These are phyloP conservation scores for Mizuhopecten yessoensis DNA, from an alignment of 1,140 invertebrate species.

Conservation along the genomic window DNA sequence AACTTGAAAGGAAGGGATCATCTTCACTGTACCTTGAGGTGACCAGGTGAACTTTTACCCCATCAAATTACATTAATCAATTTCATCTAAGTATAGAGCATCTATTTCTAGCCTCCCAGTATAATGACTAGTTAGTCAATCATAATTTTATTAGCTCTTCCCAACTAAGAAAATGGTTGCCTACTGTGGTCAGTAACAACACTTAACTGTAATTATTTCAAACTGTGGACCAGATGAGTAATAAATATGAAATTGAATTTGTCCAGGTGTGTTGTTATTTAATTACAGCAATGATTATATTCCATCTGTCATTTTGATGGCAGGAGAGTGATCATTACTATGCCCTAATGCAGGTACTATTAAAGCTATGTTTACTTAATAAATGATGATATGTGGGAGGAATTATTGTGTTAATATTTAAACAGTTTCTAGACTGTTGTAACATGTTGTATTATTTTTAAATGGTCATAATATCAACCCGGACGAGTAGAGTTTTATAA, in stretches of 20 bases:
- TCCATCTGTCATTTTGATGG: neutral
- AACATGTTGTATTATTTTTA: too few relatives aligned
- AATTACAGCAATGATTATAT: neutral
- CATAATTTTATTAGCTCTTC: constrained; percentile 24
- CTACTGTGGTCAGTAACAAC: neutral
- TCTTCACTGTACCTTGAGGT: constrained; percentile 32
- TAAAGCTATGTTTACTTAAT: neutral
- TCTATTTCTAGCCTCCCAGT: neutral
- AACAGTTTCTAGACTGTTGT: too few relatives aligned
- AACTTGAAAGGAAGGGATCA: constrained; percentile 23
- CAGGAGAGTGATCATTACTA: neutral
- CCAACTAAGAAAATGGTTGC: constrained; percentile 22
- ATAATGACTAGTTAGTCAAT: constrained; percentile 12
- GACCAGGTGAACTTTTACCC: constrained; percentile 31
- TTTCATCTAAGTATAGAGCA: constrained; percentile 39
- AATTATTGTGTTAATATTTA: too few relatives aligned
- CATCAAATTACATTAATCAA: constrained; percentile 40
- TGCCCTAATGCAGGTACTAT: too few relatives aligned
- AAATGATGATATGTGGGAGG: too few relatives aligned
- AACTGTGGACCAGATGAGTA: neutral
- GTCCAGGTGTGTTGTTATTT: constrained; percentile 16
- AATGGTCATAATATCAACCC: too few relatives aligned
- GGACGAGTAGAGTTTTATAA: too few relatives aligned
- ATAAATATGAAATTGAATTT: constrained; percentile 36
- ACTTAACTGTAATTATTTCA: constrained; percentile 35